Evolutionary conservation across 2,888 invertebrate genomes (phyloP).

Genomic region (Tipula vernalis): DNA sequence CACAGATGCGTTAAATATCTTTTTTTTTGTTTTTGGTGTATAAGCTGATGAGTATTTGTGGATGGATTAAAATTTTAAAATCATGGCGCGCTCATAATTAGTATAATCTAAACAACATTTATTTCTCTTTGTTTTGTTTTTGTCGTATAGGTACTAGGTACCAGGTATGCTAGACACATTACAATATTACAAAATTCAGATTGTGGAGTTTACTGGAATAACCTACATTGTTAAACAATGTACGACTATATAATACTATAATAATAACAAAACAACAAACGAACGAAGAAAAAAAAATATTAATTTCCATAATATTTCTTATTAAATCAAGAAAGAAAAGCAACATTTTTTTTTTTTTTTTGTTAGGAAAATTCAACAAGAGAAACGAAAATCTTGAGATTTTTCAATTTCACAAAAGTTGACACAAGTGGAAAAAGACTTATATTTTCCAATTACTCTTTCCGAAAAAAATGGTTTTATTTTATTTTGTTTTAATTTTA

Average conservation of each 20-base stretch:
- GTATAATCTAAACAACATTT: background rate
- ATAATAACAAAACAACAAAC: background rate
- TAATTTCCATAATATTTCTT: slow-evolving; percentile 4
- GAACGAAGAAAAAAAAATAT: background rate
- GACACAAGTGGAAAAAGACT: background rate
- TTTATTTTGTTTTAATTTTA: background rate
- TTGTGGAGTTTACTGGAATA: background rate
- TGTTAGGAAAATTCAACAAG: background rate
- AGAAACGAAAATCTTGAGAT: background rate
- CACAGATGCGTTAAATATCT: background rate
- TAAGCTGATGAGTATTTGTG: background rate
- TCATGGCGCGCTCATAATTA: background rate
- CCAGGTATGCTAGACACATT: background rate
- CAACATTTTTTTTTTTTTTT: background rate
- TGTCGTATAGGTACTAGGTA: background rate
- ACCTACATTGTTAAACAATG: background rate
- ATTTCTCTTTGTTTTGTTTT: background rate
- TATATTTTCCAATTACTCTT: slow-evolving; percentile 4
- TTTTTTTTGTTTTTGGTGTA: background rate
- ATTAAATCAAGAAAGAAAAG: background rate
- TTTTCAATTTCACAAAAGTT: slow-evolving; percentile 4
- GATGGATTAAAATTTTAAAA: background rate
- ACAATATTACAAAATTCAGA: background rate
- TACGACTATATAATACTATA: background rate
- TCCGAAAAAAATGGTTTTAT: background rate